Evolutionary conservation across 1,140 invertebrate genomes (phyloP), one percentile per base, ranked within the genome.

Genomic region (Drosophila navojoa): DNA sequence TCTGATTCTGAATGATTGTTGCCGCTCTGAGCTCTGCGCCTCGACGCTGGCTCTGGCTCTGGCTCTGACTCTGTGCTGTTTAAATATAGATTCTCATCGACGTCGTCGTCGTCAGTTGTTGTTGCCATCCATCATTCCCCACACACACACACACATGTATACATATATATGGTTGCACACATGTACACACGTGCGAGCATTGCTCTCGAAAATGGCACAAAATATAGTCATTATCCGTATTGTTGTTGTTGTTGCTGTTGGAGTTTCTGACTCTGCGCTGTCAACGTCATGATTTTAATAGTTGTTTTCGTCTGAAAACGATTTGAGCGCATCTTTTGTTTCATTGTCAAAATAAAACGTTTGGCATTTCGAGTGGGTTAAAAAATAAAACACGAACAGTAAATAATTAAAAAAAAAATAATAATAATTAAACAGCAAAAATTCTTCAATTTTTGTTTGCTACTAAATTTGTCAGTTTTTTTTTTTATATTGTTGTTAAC

Each of bases 141-240:
- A 60, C 73, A 66, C 49, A 54, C 54, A 66, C 47, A 77, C 49
- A 62, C 42, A 40, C 44, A 60, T 55, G 32, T 42, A 44, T 40
- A 47, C 40, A 54, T 44, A 58, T 32, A 61, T 32, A 53, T 47
- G 19, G 35, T 19, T 10, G 42, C 38, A 64, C 6, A 44, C 25
- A 40, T 11, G 13, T 9, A 64, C 60, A 66, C 55, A 67, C 47
- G 40, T 59, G 71, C 76, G 77, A 81, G 54, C 76, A 69, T 76
- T 78, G 81, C 81, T 85, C 81, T 85, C 81, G n/a, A 80, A 85
- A 84, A 80, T 85, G 77, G 73, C 76, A 80, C 73, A 64, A 80
- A 74, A 71, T 76, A 63, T 76, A 84, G 63, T 84, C 81, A 77
- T 76, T 69, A 49, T 62, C 62, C 58, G 40, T 64, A 52, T 16